Conservation (phyloP, 1,140 invertebrate genomes). For the Heliconius nattereri region DNA sequence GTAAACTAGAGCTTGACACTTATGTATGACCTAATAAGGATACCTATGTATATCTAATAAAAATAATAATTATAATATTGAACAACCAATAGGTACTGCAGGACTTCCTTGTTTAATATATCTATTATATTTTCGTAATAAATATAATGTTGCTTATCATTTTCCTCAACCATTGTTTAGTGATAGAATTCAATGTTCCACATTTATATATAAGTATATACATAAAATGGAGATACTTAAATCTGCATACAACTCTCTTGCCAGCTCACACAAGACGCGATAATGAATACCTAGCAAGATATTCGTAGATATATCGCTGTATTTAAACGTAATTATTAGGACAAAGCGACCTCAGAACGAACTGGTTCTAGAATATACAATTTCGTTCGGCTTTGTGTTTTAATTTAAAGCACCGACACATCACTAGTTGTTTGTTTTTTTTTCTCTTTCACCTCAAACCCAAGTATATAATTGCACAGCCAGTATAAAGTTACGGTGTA, state of each 20-base stretch:
- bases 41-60: too few species aligned
- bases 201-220: neutral
- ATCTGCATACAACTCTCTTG: constrained; percentile 4
- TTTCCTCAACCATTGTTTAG: neutral
- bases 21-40: too few species aligned
- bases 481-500: constrained; percentile 15
- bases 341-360: constrained; percentile 13
- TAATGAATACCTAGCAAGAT: constrained; percentile 16
- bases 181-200: neutral
- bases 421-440: neutral
- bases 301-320: constrained; percentile 15
- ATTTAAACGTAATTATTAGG: constrained; percentile 21
- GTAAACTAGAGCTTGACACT: too few species aligned
- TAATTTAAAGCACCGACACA: constrained; percentile 19
- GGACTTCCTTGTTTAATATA: neutral
- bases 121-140: neutral
- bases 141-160: neutral
- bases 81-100: neutral
- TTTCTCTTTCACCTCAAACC: neutral
- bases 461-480: constrained; percentile 17
- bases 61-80: neutral
- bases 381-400: constrained; percentile 19
- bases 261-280: neutral
- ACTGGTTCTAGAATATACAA: constrained; percentile 20
- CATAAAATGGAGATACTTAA: neutral